These are phyloP conservation scores for Diplosoma virens DNA, from an alignment of 23 tunicate genomes.

Conservation along the genomic window DNA sequence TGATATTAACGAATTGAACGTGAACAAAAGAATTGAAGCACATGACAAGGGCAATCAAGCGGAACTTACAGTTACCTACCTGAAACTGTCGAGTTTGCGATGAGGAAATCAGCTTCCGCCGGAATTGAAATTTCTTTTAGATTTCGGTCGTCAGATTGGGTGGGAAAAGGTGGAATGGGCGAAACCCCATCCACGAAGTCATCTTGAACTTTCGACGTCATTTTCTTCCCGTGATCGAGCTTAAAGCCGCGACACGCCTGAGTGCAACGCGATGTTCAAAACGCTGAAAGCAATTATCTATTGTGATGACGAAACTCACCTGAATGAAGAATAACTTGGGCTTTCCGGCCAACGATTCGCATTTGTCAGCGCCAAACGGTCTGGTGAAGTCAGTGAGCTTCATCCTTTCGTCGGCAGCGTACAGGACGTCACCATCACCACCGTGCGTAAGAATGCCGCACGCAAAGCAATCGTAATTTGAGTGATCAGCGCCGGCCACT, in stretches of 20 bases:
- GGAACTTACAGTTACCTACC: slow-evolving; percentile 27
- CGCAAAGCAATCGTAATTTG: slow-evolving; percentile 60
- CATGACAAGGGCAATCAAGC: background rate
- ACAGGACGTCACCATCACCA: slow-evolving; percentile 52
- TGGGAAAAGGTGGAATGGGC: background rate
- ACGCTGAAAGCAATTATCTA: too few relatives aligned
- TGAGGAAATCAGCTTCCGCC: slow-evolving; percentile 72
- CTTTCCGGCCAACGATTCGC: slow-evolving; percentile 57
- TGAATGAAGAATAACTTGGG: slow-evolving; percentile 91
- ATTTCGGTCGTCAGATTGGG: background rate
- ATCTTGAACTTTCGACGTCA: background rate
- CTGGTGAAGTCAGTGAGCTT: slow-evolving; percentile 39
- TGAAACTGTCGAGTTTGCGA: slow-evolving; percentile 69
- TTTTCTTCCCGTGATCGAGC: slow-evolving; percentile 5
- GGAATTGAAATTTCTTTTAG: slow-evolving; percentile 39
- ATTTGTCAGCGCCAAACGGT: slow-evolving; percentile 47
- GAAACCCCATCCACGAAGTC: slow-evolving; percentile 35
- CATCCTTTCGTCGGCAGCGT: slow-evolving; percentile 48
- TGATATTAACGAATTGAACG: too few relatives aligned
- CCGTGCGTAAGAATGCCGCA: slow-evolving; percentile 73
- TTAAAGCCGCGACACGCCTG: slow-evolving; percentile 42
- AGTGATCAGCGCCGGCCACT: slow-evolving; percentile 45
- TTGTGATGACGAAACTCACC: slow-evolving; percentile 43
- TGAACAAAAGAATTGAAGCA: too few relatives aligned
- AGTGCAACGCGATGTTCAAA: too few relatives aligned